Evolutionary conservation across 2,888 invertebrate species (phyloP).

Genomic region (Caenorhabditis sp.): DNA sequence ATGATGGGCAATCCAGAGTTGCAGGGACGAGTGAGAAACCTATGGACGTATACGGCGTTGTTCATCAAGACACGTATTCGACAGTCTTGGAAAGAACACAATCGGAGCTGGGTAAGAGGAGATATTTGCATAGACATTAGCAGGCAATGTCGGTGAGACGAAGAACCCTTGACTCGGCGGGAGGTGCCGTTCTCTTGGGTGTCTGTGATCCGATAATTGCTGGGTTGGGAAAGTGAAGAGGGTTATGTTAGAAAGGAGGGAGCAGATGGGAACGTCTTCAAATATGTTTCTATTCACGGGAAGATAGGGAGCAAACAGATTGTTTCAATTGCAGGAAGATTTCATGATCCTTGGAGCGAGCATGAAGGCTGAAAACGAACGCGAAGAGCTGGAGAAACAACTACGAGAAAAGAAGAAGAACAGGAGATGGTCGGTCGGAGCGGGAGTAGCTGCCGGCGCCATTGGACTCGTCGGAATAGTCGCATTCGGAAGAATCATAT

Average conservation of each 20-base stretch:
- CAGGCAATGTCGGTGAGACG: slow-evolving; percentile 16
- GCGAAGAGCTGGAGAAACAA: slow-evolving; percentile 1
- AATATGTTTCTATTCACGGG: background rate
- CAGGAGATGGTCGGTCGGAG: slow-evolving; percentile 47
- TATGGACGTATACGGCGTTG: slow-evolving; percentile 59
- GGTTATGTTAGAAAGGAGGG: background rate
- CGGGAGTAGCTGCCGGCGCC: slow-evolving; percentile 19
- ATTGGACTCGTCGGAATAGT: slow-evolving; percentile 41
- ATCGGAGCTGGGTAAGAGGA: slow-evolving; percentile 63
- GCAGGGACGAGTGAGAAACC: slow-evolving; percentile 52
- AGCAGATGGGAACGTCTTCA: slow-evolving; percentile 9
- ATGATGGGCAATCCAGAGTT: slow-evolving; percentile 33
- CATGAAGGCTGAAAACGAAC: slow-evolving; percentile 39
- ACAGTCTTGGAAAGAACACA: slow-evolving; percentile 59
- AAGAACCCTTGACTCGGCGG: slow-evolving; percentile 38
- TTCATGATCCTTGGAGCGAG: slow-evolving; percentile 55
- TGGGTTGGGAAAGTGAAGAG: slow-evolving; percentile 29
- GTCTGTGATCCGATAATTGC: slow-evolving; percentile 54
- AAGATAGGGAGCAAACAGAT: background rate
- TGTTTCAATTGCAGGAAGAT: slow-evolving; percentile 38
- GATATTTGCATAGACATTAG: slow-evolving; percentile 50
- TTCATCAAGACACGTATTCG: slow-evolving; percentile 64
- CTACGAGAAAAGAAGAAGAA: background rate
- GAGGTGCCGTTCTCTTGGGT: slow-evolving; percentile 1
- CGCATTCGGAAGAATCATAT: slow-evolving; percentile 38